Conservation (phyloP, 2,113 vertebrate species). For the Axis porcinus region DNA sequence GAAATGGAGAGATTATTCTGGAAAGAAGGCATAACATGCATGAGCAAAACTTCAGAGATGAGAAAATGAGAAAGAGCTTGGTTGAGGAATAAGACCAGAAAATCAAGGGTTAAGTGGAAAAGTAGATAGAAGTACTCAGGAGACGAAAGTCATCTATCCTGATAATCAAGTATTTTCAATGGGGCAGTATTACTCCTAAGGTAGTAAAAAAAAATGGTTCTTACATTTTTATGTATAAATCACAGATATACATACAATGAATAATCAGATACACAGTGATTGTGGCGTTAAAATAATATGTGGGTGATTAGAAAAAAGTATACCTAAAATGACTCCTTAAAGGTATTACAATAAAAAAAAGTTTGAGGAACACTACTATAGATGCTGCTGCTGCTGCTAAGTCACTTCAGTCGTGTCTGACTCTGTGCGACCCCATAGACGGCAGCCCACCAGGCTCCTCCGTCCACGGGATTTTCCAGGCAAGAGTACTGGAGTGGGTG, state of each 20-base stretch:
- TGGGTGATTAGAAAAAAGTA: background rate
- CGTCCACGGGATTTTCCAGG: rapidly evolving
- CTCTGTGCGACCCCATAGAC: rapidly evolving
- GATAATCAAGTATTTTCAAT: background rate
- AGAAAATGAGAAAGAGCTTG: background rate
- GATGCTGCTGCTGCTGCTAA: background rate
- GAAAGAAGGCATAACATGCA: background rate
- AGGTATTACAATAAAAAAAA: background rate
- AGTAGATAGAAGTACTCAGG: background rate
- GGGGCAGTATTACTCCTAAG: background rate
- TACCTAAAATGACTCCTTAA: background rate
- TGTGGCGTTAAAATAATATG: background rate
- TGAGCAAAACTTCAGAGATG: background rate
- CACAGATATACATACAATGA: background rate
- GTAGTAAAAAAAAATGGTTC: background rate
- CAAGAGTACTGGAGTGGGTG: background rate
- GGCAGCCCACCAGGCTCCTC: rapidly evolving
- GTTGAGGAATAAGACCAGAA: background rate
- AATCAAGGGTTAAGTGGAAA: background rate
- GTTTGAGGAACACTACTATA: background rate
- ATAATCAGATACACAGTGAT: background rate
- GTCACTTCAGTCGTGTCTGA: rapidly evolving
- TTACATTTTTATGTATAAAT: background rate
- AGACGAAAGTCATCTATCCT: background rate
- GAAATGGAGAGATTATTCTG: background rate